Conservation (phyloP, 2,113 vertebrate genomes). For the Tiliqua scincoides region DNA sequence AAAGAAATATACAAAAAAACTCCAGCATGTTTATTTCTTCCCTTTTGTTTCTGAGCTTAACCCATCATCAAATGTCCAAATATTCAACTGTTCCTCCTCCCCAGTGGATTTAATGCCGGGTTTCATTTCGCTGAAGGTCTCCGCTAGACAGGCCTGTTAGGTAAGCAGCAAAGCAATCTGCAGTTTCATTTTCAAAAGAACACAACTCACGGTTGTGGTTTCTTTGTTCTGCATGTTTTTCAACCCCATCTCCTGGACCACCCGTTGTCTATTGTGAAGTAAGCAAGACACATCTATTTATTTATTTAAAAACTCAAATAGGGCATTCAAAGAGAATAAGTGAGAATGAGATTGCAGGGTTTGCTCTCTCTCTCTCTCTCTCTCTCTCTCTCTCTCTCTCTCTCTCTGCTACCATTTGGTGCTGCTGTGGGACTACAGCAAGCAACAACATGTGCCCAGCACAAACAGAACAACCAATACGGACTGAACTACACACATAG, state of each 20-base stretch:
- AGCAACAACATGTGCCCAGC: not conserved
- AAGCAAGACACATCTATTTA: not conserved
- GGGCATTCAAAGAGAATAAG: constrained; percentile 11
- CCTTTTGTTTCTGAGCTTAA: not conserved
- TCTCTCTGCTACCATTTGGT: constrained; percentile 16
- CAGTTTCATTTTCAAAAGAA: not conserved
- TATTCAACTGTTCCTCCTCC: not conserved
- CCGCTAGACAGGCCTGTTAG: not conserved
- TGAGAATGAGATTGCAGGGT: not conserved
- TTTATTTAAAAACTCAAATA: not conserved
- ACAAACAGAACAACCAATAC: too few relatives aligned
- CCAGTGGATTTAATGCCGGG: not conserved
- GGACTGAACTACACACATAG: too few relatives aligned
- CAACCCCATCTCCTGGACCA: not conserved
- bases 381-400: constrained; percentile 11
- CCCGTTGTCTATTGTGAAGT: not conserved
- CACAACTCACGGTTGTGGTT: not conserved
- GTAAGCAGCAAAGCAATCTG: not conserved
- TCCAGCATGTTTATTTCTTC: not conserved
- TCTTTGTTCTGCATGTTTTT: not conserved
- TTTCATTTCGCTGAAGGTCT: constrained; percentile 9
- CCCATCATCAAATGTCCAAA: constrained; percentile 5
- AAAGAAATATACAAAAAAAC: not conserved
- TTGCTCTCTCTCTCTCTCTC: not conserved
- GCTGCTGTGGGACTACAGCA: constrained; percentile 39